Base-by-base conservation (phyloP, 2,888 invertebrate species). In the Pollenia labialis region DNA sequence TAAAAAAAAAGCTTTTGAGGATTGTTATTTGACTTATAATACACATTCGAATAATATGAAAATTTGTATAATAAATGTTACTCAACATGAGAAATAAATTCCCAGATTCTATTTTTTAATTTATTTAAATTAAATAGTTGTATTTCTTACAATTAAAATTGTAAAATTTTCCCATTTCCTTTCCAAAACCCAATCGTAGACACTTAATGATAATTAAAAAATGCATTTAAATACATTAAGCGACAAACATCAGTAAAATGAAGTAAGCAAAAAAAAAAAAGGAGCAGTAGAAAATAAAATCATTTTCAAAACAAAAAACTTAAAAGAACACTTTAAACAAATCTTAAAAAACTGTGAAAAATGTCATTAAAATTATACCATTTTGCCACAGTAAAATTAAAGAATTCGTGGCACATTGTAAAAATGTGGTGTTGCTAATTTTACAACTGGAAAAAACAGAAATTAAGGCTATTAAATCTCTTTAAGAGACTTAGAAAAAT, bases 271-370 rank as follows among this genome's bases (percentile, higher is more conserved):
- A 11, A 16, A 54, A 42, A 18, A 58, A 54, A 60, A 54, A 69
- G 16, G 16, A 50, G 48, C 12, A 50, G n/a, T 50, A 52, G 40
- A 14, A 58, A 18, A 52, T 52, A 71, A 48, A 16, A 32, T 10
- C 8, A 48, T 8, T 40, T 42, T 4, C 11, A 69, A 76, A 69
- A 76, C 46, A 54, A 74, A 81, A 54, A n/a, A 69, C 46, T 54
- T 54, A 82, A 4, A 68, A 60, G 52, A 62, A 54, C 54, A 60
- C 69, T 82, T 76, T 71, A 82, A 69, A 69, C 60, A 76, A 82
- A 82, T 71, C 76, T 69, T 62, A 18, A 69, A 56, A 76, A 76
- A 54, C 76, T 62, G 62, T 46, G n/a, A 71, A 62, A 72, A 71
- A 82, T 69, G 62, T 50, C 48, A 54, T 69, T 82, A 69, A 62